Conservation (phyloP, 2,113 vertebrate genomes). For the Sinocyclocheilus rhinocerous region DNA sequence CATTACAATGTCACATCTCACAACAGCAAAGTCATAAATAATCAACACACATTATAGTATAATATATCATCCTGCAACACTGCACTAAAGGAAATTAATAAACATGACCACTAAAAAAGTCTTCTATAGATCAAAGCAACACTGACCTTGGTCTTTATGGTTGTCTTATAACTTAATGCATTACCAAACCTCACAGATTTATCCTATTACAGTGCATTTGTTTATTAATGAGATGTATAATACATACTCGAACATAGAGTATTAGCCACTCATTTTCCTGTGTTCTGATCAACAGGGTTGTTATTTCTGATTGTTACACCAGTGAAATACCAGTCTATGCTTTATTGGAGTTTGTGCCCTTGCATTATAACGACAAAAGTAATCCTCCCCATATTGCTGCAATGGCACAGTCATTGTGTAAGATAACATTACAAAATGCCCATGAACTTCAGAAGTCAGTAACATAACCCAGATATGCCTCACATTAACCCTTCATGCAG, state of each 20-base stretch:
- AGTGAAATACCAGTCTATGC: background rate
- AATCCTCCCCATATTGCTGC: background rate
- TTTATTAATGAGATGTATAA: background rate
- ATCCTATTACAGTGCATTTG: background rate
- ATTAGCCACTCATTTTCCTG: background rate
- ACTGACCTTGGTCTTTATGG: slow-evolving; percentile 38
- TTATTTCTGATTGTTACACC: background rate
- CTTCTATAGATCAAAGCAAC: slow-evolving; percentile 22
- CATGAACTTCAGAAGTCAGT: background rate
- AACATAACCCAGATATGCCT: background rate
- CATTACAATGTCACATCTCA: slow-evolving; percentile 1
- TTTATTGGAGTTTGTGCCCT: background rate
- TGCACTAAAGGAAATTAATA: background rate
- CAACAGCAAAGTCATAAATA: background rate
- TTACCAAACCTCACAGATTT: background rate
- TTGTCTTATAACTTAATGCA: background rate
- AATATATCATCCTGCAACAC: background rate
- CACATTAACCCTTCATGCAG: slow-evolving; percentile 1
- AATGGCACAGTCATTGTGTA: slow-evolving; percentile 10
- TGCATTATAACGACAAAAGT: background rate
- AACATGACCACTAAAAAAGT: background rate
- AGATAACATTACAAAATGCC: slow-evolving; percentile 33
- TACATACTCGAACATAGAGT: background rate
- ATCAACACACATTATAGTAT: background rate
- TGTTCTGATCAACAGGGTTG: background rate